Evolutionary conservation across 2,888 invertebrate genomes (phyloP), one percentile per base, ranked within the genome.

Genomic region (Clusia tigrina): DNA sequence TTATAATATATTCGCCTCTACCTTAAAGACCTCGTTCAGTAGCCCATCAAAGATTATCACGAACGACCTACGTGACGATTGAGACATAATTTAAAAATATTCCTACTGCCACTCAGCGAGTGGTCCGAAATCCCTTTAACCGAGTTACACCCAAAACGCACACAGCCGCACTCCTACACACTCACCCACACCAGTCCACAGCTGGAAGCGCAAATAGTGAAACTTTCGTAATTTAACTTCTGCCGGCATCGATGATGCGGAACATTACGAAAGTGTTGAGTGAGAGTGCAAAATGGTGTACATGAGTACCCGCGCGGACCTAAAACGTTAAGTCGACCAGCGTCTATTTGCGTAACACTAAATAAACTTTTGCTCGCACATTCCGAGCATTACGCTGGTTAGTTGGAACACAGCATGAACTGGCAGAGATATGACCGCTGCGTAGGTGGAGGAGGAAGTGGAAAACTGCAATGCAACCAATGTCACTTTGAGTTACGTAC

Each of bases 221-320:
- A 64, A 64, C 53, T 64, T 64, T 64, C 26, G 63, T 63, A 63
- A 63, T 63, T 63, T 60, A 53, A 63, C 63, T 63, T 60, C 58
- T 54, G 57, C 26, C 26, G 18, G 42, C 18, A 20, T 5, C 17
- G 48, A 42, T 42, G 42, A 42, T 42, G 42, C 42, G 42, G n/a
- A 42, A 42, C 42, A 17, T 6, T 12, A 42, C 48, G 48, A 48
- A 48, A 48, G 48, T 48, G 48, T 48, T 48, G 48, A 48, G 62
- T 17, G 20, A n/a, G n/a, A 42, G 54, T 48, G 55, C 18, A 51
- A 60, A 55, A 55, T 20, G 54, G 25, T 54, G 54, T 54, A 26
- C n/a, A n/a, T n/a, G n/a, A 6, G 54, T 17, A n/a, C 54, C 48
- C 3, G 48, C 6, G 18, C 48, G 15, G 22, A 42, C 10, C 3